These are phyloP conservation scores for Cryptoprocta ferox DNA, from an alignment of 2,797 vertebrate species.

Conservation along the genomic window DNA sequence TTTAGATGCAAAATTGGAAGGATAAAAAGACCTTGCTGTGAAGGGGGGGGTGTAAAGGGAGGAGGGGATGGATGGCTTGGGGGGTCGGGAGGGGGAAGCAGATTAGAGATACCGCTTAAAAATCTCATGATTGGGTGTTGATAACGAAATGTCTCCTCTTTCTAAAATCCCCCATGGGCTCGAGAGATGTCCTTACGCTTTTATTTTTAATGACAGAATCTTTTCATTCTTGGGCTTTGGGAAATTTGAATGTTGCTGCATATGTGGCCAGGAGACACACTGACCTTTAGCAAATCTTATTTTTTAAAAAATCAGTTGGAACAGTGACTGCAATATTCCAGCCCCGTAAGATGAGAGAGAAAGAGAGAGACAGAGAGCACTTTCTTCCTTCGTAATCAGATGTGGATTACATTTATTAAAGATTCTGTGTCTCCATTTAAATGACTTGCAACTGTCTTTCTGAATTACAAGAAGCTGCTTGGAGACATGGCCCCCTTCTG, in stretches of 20 bases:
- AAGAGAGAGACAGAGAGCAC: neutral
- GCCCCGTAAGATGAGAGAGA: constrained; percentile 87
- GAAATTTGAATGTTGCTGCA: constrained; percentile 92
- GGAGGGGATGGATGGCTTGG: constrained; percentile 68
- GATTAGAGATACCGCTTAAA: constrained; percentile 91
- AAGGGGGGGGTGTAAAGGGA: constrained; percentile 75
- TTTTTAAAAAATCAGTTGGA: constrained; percentile 90
- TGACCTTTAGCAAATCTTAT: constrained; percentile 95
- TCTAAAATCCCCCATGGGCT: constrained; percentile 87
- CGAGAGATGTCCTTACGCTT: constrained; percentile 87
- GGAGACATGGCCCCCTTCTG: constrained; percentile 73
- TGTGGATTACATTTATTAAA: constrained; percentile 90
- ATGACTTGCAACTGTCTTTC: constrained; percentile 85
- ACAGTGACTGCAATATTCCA: constrained; percentile 91
- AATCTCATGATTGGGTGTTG: constrained; percentile 89
- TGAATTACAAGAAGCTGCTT: constrained; percentile 83
- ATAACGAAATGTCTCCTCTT: constrained; percentile 90
- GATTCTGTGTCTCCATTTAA: constrained; percentile 85
- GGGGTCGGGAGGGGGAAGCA: constrained; percentile 79
- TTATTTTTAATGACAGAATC: constrained; percentile 95
- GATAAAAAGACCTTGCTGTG: constrained; percentile 93
- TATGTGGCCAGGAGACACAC: constrained; percentile 91
- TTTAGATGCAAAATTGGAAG: constrained; percentile 92
- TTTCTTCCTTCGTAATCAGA: constrained; percentile 88
- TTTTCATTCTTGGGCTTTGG: constrained; percentile 92